These are phyloP conservation scores for Sycophila texana DNA, from an alignment of 2,888 invertebrate genomes.

Conservation along the genomic window DNA sequence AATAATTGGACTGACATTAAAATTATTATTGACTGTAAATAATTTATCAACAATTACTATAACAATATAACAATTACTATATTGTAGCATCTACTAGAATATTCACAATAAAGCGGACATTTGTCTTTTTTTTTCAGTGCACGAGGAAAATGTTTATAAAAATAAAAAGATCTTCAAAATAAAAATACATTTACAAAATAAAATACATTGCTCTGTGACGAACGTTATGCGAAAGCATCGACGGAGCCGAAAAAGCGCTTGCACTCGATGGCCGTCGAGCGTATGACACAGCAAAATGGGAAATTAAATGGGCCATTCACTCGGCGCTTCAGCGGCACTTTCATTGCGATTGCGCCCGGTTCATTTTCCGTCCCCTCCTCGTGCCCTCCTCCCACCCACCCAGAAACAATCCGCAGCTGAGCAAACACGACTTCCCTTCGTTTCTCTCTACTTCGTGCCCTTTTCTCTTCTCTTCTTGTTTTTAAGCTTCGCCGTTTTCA, in stretches of 20 bases:
- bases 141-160: no score
- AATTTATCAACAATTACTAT: no score
- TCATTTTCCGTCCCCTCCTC: constrained; percentile 20
- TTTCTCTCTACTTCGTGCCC: background rate
- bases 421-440: constrained; percentile 7
- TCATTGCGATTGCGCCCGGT: constrained; percentile 15
- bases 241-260: constrained; percentile 18
- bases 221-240: background rate
- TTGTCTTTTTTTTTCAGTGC: no score
- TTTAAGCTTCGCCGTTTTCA: constrained; percentile 4
- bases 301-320: constrained; percentile 42
- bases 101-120: no score
- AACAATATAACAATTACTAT: no score
- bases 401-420: constrained; percentile 26
- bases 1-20: no score
- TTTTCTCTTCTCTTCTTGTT: constrained; percentile 5
- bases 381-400: background rate
- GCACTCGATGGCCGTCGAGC: constrained; percentile 11
- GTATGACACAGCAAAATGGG: constrained; percentile 34
- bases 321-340: constrained; percentile 3
- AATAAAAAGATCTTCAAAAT: no score
- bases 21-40: no score
- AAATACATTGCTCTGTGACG: no score
- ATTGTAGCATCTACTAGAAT: no score
- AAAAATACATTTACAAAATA: no score